Evolutionary conservation across 2,888 invertebrate species (phyloP).

Genomic region (Parapristionchus giblindavisi): DNA sequence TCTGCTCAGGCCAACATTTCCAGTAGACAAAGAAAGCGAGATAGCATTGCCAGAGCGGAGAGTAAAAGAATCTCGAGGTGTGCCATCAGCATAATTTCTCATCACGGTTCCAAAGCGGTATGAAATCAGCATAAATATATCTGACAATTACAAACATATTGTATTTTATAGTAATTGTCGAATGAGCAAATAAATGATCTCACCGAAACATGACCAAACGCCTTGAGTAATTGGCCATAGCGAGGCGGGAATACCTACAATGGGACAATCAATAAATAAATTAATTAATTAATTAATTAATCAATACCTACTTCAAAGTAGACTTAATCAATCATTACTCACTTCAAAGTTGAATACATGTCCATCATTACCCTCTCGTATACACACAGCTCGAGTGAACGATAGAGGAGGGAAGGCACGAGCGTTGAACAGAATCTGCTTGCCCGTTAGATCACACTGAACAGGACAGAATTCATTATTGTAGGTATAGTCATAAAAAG

Average conservation of each 20-base stretch:
- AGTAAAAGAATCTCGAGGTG: too few species aligned
- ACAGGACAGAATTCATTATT: background rate
- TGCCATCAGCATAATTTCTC: too few species aligned
- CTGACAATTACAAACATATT: too few species aligned
- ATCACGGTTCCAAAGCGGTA: too few species aligned
- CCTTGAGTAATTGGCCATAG: constrained; percentile 28
- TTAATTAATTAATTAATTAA: background rate
- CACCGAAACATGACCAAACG: constrained; percentile 32
- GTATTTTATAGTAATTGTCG: too few species aligned
- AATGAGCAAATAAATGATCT: background rate
- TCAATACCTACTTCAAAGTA: background rate
- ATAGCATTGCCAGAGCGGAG: too few species aligned
- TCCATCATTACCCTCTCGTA: constrained; percentile 22
- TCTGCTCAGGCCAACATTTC: too few species aligned
- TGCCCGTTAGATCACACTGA: constrained; percentile 28
- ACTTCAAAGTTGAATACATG: constrained; percentile 34
- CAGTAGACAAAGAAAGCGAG: too few species aligned
- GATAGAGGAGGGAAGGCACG: constrained; percentile 19
- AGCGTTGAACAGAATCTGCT: background rate
- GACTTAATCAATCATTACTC: background rate
- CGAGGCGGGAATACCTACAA: constrained; percentile 35
- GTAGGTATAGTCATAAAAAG: background rate
- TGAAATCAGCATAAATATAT: too few species aligned
- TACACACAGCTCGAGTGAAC: constrained; percentile 22
- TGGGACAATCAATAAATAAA: background rate